A percentile compares a stretch with the other conserved stretches of the same genome.
phyloP scores from a whole-genome alignment of 35 echinoderm and acorn worm species.

The Lytechinus variegatus region DNA sequence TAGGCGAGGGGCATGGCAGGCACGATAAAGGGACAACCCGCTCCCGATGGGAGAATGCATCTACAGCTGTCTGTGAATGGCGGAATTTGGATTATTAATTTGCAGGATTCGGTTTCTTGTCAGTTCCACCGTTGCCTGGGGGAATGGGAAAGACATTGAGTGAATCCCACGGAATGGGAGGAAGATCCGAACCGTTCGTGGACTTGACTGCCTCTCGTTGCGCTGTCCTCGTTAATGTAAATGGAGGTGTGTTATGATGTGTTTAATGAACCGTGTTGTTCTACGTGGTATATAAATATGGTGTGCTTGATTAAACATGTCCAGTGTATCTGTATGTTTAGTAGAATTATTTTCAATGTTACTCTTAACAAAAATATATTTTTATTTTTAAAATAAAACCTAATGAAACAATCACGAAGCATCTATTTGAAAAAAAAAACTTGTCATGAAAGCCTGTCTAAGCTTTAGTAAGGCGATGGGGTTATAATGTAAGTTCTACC shows the following conservation, averaged over 20 bases:
- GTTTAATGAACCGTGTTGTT: not conserved
- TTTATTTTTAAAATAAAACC: no score
- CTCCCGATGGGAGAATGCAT: not conserved
- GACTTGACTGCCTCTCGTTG: not conserved
- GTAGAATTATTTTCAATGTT: not conserved
- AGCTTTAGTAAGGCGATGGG: no score
- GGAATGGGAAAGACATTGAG: constrained; percentile 17
- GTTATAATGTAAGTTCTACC: no score
- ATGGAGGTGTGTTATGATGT: not conserved
- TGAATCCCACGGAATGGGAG: not conserved
- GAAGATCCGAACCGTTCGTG: not conserved
- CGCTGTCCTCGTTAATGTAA: not conserved
- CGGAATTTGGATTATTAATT: constrained; percentile 14
- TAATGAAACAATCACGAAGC: no score
- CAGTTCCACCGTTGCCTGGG: not conserved
- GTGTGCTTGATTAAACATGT: not conserved
- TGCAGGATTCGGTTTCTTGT: constrained; percentile 17
- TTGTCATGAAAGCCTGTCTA: no score
- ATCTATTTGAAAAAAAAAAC: no score
- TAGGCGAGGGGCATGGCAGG: not conserved
- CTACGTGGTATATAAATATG: not conserved
- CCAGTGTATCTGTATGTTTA: not conserved
- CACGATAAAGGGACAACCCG: not conserved
- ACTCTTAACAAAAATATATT: not conserved
- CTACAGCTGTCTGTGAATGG: not conserved